Base-by-base conservation (phyloP, 2,888 invertebrate genomes). In the Drymonia ruficornis region DNA sequence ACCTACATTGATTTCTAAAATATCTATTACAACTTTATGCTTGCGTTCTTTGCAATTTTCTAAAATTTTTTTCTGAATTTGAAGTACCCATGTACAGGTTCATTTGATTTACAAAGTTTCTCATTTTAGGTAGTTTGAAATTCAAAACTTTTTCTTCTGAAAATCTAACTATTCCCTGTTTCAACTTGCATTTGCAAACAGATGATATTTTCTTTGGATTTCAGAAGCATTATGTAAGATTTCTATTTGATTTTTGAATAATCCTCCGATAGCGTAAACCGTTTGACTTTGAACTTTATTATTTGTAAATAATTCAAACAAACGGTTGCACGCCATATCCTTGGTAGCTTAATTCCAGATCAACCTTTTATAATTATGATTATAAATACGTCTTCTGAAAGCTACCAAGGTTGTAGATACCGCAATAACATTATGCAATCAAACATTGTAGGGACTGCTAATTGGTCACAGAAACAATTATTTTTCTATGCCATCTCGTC, bases 171-270 rank as follows among this genome's bases (percentile, higher is more conserved):
- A 72, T 77, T 81, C 76, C 78, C 80, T 83, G 79, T 86, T 85
- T 84, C 81, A 81, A 86, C 76, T 86, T 78, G 80, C 83, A 85
- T 86, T 82, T 86, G 81, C 85, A 84, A 80, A 84, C 83, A 84
- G 83, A 86, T 81, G 80, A 81, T 67, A 72, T 67, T 82, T 83
- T 83, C 79, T 85, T 85, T 87, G 85, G 84, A 86, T 84, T 79
- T 83, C 80, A 82, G 82, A 85, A 70, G 70, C 73, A 87, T 84
- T 81, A 83, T 80, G 84, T 87, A 87, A 87, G 86, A 77, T 80
- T 83, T 67, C 70, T 75, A 65, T 81, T 80, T 79, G 65, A 82
- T 80, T 80, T 77, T 78, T 79, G 65, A 72, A 65, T 67, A 72
- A 76, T 74, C 60, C 60, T 76, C 57, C 50, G 69, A 58, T 62